A percentile compares a stretch with the other conserved stretches of the same genome.
Conservation (phyloP, 2,113 vertebrate species). For the Amphiprion percula region DNA sequence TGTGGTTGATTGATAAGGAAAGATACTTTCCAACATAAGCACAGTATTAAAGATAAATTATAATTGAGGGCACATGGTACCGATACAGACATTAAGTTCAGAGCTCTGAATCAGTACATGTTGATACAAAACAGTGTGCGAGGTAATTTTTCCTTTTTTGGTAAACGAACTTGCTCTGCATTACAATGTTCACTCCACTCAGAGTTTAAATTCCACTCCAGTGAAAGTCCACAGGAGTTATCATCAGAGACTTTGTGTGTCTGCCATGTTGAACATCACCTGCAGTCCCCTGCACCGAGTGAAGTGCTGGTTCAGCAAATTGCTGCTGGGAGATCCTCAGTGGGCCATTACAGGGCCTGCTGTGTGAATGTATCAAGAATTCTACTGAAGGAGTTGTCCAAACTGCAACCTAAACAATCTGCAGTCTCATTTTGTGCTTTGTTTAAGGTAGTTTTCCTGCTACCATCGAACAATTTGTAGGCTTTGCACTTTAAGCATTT, state of each 20-base stretch:
- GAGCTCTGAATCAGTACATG: too few species aligned
- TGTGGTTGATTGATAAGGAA: too few species aligned
- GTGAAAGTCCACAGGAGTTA: background rate
- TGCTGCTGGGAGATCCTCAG: slow-evolving; percentile 21
- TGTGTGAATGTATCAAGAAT: background rate
- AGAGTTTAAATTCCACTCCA: background rate
- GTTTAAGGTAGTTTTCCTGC: slow-evolving; percentile 2
- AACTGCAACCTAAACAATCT: slow-evolving; percentile 8
- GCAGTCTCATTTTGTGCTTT: slow-evolving; percentile 1
- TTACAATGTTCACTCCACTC: background rate
- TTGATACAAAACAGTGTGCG: too few species aligned
- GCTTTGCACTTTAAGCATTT: slow-evolving; percentile 1
- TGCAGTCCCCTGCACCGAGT: slow-evolving; percentile 7
- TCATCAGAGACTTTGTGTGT: slow-evolving; percentile 4
- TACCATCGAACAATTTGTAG: slow-evolving; percentile 14
- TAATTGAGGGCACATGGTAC: too few species aligned
- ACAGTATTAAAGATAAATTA: too few species aligned
- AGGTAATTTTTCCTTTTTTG: too few species aligned
- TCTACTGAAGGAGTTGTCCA: slow-evolving; percentile 1
- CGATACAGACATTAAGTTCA: too few species aligned
- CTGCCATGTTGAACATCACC: slow-evolving; percentile 13
- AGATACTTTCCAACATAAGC: too few species aligned
- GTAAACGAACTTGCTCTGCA: too few species aligned
- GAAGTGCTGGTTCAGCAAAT: slow-evolving; percentile 34
- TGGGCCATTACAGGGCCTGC: background rate